Evolutionary conservation across 2,113 vertebrate genomes (phyloP).

Genomic region (Polyodon spathula): DNA sequence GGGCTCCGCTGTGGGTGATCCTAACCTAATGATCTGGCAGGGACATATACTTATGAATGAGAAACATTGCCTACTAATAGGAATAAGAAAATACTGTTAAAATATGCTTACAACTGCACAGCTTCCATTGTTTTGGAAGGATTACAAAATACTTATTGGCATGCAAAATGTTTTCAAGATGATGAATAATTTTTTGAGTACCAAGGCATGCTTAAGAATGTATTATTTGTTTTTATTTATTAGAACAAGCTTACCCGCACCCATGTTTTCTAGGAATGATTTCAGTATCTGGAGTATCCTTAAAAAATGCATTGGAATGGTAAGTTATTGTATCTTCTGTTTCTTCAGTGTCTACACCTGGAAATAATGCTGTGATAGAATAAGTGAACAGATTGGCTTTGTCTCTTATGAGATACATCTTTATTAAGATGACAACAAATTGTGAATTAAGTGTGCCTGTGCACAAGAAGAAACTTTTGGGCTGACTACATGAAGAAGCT

Average conservation of each 20-base stretch:
- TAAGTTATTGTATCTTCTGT: slow-evolving; percentile 39
- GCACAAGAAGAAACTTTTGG: too few species aligned
- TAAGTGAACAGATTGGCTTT: background rate
- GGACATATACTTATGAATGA: too few species aligned
- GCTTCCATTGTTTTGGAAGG: too few species aligned
- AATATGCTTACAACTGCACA: too few species aligned
- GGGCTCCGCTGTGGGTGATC: too few species aligned
- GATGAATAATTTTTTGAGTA: slow-evolving; percentile 27
- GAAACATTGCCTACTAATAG: too few species aligned
- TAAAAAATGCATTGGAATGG: slow-evolving; percentile 97
- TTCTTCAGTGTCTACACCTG: background rate
- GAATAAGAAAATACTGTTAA: too few species aligned
- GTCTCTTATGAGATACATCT: too few species aligned
- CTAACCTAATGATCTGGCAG: too few species aligned
- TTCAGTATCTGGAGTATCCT: slow-evolving; percentile 97
- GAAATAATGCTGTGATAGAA: background rate
- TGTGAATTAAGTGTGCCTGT: too few species aligned
- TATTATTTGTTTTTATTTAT: slow-evolving; percentile 7
- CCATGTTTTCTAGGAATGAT: slow-evolving; percentile 95
- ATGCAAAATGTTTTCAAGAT: slow-evolving; percentile 15
- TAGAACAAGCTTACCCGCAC: slow-evolving; percentile 81
- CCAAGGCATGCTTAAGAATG: background rate
- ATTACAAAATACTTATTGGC: slow-evolving; percentile 1
- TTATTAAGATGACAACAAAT: too few species aligned
- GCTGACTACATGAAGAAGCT: too few species aligned